Base-by-base conservation (phyloP, 2,797 vertebrate species). In the Pseudotriccus pelzelni region DNA sequence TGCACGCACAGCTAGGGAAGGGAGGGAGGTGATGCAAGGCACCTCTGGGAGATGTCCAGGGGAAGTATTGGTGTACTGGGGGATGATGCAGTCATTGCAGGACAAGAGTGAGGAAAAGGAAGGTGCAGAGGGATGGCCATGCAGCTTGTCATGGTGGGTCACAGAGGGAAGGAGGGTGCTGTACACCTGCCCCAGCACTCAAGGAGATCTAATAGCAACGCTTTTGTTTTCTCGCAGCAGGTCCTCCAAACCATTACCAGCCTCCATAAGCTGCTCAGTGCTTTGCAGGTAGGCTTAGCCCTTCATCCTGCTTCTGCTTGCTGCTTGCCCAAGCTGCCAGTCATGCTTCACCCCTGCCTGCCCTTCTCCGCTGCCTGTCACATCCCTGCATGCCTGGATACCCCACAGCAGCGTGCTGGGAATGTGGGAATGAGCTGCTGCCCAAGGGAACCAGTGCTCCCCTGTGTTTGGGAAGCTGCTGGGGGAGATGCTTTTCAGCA, bases 211-310 rank as follows among this genome's bases (percentile, higher is more conserved):
- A 90, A 97, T 60, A 87, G 73, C 81, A 46, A 1, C 0, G 34
- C 62, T 73, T 82, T 94, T 93, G n/a, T 96, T 95, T 75, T 92
- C 92, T 96, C 28, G 74, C 98, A 99, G 99, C 98, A 99, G 97
- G 98, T 99, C 73, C 98, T 99, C 75, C 98, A 98, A 92, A 99
- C 98, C 55, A 98, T 99, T 64, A 98, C 98, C 89, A 98, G 98
- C 83, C 98, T 99, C 63, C 98, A 99, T 30, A 98, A 98, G 43
- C 98, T 99, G 91, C 98, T 99, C 92, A 99, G 97, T 96, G 97
- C 98, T 53, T 97, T 99, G 94, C 99, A 99, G 99, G 99, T 99
- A 97, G 34, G 62, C 92, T 95, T 83, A 46, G 87, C 80, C 7
- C 0, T 43, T 81, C 82, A 50, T 60, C 59, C 76, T 5, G 16